phyloP scores from a whole-genome alignment of 2,888 invertebrate genomes.

The Strigamia transsilvanica region DNA sequence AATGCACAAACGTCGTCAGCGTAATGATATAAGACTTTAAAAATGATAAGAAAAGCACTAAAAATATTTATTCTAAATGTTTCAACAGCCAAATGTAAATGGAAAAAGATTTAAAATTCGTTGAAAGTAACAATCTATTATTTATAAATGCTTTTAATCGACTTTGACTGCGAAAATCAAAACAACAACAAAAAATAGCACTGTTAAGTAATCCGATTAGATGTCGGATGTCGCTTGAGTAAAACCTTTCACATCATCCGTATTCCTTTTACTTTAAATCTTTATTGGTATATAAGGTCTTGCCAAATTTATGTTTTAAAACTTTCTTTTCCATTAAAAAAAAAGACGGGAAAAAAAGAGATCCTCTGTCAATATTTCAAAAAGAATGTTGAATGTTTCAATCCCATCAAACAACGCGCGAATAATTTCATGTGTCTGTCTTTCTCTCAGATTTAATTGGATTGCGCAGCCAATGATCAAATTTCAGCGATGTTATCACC shows the following conservation, averaged over 20 bases:
- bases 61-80: too few relatives aligned
- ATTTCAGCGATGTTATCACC: conserved; percentile 35
- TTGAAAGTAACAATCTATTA: too few relatives aligned
- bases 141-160: neutral
- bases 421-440: conserved; percentile 19
- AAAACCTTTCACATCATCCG: neutral
- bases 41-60: too few relatives aligned
- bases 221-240: neutral
- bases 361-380: neutral
- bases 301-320: neutral
- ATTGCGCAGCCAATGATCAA: conserved; percentile 27
- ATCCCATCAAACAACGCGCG: conserved; percentile 17
- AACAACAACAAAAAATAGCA: neutral
- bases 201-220: neutral
- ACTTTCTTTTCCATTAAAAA: neutral
- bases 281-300: neutral
- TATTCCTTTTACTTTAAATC: neutral
- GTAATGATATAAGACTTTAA: too few relatives aligned
- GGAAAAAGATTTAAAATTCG: too few relatives aligned
- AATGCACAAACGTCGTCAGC: neutral
- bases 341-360: neutral
- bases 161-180: neutral
- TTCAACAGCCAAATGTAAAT: too few relatives aligned
- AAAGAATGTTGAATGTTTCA: neutral
- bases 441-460: neutral